These are phyloP conservation scores for Sardinella longiceps DNA, from an alignment of 2,797 vertebrate species.

Conservation along the genomic window DNA sequence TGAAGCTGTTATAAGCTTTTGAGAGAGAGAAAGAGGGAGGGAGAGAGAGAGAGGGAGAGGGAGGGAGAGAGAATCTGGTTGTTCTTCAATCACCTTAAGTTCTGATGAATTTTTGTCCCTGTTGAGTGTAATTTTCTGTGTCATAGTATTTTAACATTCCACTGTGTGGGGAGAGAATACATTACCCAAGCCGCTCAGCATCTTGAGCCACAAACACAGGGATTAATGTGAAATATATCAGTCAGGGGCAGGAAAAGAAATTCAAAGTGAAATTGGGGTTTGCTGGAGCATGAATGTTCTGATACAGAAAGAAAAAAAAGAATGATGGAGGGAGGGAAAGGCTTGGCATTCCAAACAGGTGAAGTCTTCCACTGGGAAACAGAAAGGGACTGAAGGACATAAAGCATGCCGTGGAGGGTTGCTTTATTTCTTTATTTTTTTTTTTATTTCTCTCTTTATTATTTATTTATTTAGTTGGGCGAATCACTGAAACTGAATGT, in stretches of 20 bases:
- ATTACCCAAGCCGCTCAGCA: neutral
- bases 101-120: neutral
- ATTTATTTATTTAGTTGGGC: neutral
- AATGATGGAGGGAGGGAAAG: conserved; percentile 9
- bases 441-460: neutral
- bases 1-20: neutral
- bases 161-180: neutral
- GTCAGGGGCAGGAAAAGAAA: conserved; percentile 11
- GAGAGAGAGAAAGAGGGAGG: neutral
- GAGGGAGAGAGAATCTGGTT: neutral
- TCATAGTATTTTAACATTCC: neutral
- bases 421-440: neutral
- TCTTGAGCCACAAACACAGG: conserved; percentile 46
- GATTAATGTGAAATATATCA: conserved; percentile 43
- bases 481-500: neutral
- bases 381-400: neutral
- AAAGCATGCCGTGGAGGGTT: neutral
- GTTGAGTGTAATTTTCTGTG: conserved; percentile 2
- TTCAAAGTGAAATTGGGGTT: conserved; percentile 67
- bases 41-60: neutral
- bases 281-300: conserved; percentile 64
- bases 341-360: conserved; percentile 6
- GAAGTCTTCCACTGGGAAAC: neutral
- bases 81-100: neutral
- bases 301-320: conserved; percentile 56